phyloP scores from a whole-genome alignment of 2,888 invertebrate genomes.

The Agrochola litura region DNA sequence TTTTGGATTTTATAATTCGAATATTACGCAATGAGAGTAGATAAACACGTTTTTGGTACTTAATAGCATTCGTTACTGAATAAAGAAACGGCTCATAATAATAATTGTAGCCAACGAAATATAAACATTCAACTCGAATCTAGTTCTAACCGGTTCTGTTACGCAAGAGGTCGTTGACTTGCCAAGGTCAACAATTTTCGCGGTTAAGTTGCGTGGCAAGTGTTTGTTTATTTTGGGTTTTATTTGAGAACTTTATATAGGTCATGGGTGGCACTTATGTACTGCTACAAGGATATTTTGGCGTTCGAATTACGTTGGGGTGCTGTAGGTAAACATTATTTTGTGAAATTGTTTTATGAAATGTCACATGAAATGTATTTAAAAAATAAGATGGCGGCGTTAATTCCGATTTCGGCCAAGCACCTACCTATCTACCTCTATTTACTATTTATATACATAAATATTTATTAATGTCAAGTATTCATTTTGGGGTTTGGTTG shows the following conservation, averaged over 20 bases:
- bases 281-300: neutral
- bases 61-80: neutral
- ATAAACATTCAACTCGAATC: conserved; percentile 1
- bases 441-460: too few relatives aligned
- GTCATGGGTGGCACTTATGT: conserved; percentile 5
- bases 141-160: conserved; percentile 26
- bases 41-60: neutral
- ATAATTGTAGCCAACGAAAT: neutral
- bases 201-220: conserved; percentile 15
- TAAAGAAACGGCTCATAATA: neutral
- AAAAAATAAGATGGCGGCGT: neutral
- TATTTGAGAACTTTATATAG: neutral
- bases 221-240: conserved; percentile 27
- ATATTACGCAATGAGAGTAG: too few relatives aligned
- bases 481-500: neutral
- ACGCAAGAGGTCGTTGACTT: conserved; percentile 47
- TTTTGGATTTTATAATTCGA: too few relatives aligned
- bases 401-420: neutral
- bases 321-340: neutral
- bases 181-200: conserved; percentile 46
- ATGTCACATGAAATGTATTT: neutral
- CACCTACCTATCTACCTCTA: too few relatives aligned
- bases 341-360: neutral
- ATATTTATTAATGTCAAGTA: neutral
- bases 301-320: neutral